Conservation (phyloP, 1,140 invertebrate species). For the Drosophila mojavensis region DNA sequence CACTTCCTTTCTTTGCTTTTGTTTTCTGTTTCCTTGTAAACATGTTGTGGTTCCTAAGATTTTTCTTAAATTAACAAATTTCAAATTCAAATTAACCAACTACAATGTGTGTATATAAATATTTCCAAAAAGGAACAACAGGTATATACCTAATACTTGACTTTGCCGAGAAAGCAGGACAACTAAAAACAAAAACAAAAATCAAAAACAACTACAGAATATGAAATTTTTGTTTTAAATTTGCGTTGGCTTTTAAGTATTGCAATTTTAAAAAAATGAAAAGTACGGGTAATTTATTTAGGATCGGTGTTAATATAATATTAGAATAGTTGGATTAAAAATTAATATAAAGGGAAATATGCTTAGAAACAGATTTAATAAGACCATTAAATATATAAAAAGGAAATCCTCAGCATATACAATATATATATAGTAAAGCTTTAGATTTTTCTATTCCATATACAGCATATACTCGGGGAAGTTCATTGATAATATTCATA, state of each 20-base stretch:
- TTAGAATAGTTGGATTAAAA: background rate
- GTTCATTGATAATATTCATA: background rate
- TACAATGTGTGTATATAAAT: conserved; percentile 39
- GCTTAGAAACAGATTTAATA: background rate
- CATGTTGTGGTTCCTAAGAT: conserved; percentile 73
- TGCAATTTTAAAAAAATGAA: no score
- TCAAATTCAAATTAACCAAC: conserved; percentile 62
- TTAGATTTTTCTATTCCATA: background rate
- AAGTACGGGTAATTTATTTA: background rate
- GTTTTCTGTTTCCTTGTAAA: conserved; percentile 61
- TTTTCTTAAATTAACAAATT: conserved; percentile 66
- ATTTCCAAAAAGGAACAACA: conserved; percentile 37
- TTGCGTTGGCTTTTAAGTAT: conserved; percentile 11
- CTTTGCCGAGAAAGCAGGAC: conserved; percentile 84
- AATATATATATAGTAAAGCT: background rate
- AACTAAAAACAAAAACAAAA: conserved; percentile 41
- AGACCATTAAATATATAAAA: no score
- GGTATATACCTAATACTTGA: conserved; percentile 40
- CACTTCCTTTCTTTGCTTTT: conserved; percentile 51
- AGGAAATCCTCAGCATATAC: background rate
- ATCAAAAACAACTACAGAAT: conserved; percentile 33
- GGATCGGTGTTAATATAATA: background rate
- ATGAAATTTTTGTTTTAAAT: conserved; percentile 11
- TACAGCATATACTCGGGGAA: background rate
- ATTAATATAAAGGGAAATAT: background rate